These are phyloP conservation scores for Tor tambroides DNA, from an alignment of 2,113 vertebrate species.

Conservation along the genomic window DNA sequence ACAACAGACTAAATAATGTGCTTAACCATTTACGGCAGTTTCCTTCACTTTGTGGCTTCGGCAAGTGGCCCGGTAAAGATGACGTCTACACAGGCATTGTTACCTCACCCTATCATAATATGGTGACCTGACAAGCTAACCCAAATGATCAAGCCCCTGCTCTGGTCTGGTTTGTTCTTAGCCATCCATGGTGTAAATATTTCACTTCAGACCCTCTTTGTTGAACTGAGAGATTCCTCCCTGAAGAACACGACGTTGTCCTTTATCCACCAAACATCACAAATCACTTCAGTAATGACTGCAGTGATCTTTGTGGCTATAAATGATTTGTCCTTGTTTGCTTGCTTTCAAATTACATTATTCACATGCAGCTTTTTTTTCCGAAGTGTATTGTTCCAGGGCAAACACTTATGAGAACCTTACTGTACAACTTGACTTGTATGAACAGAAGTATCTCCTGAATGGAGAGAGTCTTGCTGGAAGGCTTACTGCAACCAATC, in stretches of 20 bases:
- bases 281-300: conserved; percentile 64
- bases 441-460: conserved; percentile 68
- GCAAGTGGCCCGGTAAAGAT: conserved; percentile 51
- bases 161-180: conserved; percentile 54
- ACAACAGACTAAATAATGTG: conserved; percentile 39
- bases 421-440: conserved; percentile 67
- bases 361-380: conserved; percentile 17
- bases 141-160: conserved; percentile 41
- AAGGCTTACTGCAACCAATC: conserved; percentile 71
- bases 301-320: conserved; percentile 37
- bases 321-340: conserved; percentile 19
- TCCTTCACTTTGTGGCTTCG: conserved; percentile 36
- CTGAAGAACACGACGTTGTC: conserved; percentile 64
- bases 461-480: conserved; percentile 70
- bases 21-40: conserved; percentile 46
- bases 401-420: conserved; percentile 52
- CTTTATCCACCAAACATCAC: conserved; percentile 71
- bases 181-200: conserved; percentile 68
- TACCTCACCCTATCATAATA: conserved; percentile 67
- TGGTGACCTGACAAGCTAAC: conserved; percentile 43
- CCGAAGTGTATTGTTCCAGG: not conserved
- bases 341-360: conserved; percentile 30
- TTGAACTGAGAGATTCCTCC: conserved; percentile 48
- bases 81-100: conserved; percentile 63
- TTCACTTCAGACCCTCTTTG: conserved; percentile 73